These are phyloP conservation scores for Todiramphus saurophagus DNA, from an alignment of 2,113 vertebrate genomes.

Conservation along the genomic window DNA sequence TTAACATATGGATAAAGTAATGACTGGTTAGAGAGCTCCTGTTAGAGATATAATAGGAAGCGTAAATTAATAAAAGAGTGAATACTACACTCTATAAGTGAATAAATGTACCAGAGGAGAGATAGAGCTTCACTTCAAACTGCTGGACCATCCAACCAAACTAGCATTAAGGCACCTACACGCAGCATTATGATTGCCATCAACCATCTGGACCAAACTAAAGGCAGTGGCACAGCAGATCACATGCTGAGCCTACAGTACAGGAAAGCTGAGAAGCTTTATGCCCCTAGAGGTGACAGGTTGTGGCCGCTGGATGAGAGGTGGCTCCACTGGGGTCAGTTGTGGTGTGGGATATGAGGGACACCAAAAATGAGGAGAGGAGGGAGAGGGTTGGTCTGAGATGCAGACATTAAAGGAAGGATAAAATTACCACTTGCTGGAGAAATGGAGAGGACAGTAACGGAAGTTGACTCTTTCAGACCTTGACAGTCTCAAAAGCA, in stretches of 20 bases:
- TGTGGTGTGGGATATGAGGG: background rate
- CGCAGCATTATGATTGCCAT: background rate
- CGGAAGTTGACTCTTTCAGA: background rate
- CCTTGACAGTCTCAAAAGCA: background rate
- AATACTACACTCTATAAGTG: background rate
- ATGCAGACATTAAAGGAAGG: background rate
- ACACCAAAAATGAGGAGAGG: background rate
- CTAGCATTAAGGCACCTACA: background rate
- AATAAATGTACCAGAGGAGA: background rate
- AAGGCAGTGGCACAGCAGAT: background rate
- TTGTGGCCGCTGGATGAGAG: background rate
- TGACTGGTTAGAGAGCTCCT: background rate
- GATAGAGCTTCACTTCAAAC: background rate
- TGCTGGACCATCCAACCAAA: background rate
- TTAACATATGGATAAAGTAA: slow-evolving; percentile 11
- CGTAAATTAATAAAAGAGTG: background rate
- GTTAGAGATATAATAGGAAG: background rate
- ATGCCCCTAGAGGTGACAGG: background rate
- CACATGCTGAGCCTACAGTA: fast-evolving
- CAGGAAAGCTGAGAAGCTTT: background rate
- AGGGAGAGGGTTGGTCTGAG: background rate
- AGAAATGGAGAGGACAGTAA: background rate
- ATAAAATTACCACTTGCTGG: background rate
- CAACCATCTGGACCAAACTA: background rate
- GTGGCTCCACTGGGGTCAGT: fast-evolving